These are phyloP conservation scores for Clostera curtula DNA, from an alignment of 2,888 invertebrate species.

Conservation along the genomic window DNA sequence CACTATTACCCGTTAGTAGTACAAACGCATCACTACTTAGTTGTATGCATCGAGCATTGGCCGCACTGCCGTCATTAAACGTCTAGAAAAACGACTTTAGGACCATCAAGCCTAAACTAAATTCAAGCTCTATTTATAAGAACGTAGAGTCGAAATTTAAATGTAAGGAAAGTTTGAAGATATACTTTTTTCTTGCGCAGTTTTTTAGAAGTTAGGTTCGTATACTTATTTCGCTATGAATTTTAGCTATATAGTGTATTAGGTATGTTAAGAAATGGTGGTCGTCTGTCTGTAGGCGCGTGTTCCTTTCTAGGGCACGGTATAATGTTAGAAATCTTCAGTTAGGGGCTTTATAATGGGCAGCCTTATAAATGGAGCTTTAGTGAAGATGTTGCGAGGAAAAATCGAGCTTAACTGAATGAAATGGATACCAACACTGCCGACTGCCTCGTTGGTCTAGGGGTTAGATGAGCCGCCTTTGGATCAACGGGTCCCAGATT, in stretches of 20 bases:
- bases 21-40: slow-evolving; percentile 61
- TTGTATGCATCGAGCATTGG: slow-evolving; percentile 75
- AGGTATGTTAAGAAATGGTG: slow-evolving; percentile 70
- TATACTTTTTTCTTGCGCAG: slow-evolving; percentile 12
- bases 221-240: slow-evolving; percentile 73
- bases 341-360: slow-evolving; percentile 30
- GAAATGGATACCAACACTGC: too few relatives aligned
- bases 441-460: too few relatives aligned
- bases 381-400: too few relatives aligned
- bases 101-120: slow-evolving; percentile 13
- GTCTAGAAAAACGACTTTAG: slow-evolving; percentile 31
- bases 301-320: slow-evolving; percentile 66
- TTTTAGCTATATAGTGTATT: slow-evolving; percentile 66
- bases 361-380: too few relatives aligned
- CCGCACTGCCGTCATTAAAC: slow-evolving; percentile 55
- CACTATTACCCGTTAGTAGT: slow-evolving; percentile 22
- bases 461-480: too few relatives aligned
- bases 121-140: slow-evolving; percentile 8
- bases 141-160: slow-evolving; percentile 7
- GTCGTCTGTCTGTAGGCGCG: slow-evolving; percentile 53
- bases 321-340: slow-evolving; percentile 65
- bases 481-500: too few relatives aligned
- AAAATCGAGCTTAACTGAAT: too few relatives aligned
- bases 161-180: not conserved
- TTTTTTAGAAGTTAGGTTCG: slow-evolving; percentile 68